Base-by-base conservation (phyloP, 2,113 vertebrate species). In the Pungitius pungitius region DNA sequence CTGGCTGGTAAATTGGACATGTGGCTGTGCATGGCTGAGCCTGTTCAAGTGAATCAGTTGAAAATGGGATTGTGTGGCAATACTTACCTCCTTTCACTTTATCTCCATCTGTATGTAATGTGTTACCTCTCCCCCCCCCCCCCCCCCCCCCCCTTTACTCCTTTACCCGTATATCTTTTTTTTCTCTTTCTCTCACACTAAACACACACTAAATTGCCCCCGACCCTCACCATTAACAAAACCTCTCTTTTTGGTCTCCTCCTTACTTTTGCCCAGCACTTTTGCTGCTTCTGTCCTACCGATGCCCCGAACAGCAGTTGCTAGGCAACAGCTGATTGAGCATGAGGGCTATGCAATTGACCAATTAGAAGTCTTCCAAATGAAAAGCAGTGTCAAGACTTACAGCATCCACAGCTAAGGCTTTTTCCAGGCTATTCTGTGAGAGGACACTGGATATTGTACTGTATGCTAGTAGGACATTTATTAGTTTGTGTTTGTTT, bases 321-420 rank as follows among this genome's bases (percentile, higher is more conserved):
- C 93, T 90, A 92, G 80, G 92, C 90, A 89, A 93, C 93, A 82
- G 71, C 89, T 91, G 92, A 92, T 93, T 92, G 88, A 88, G 87
- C 77, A 85, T 72, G 84, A 91, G 88, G 78, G 80, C 72, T 84
- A 85, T 87, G 86, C 87, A 89, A 91, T 91, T 93, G 92, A 91
- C 83, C 90, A 93, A 93, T 93, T 93, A 93, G 81, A 89, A 89
- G 74, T 75, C 71, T 90, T 90, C 85, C 73, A 90, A 90, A 90
- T 90, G 82, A 89, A 89, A 90, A 89, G 86, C 77, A 73, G 73
- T 87, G 77, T 87, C 81, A 90, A 86, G 85, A 84, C 79, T 91
- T 90, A 60, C 75, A 42, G 61, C 77, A 73, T 78, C 86, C 87
- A 69, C 54, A 51, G 56, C 64, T 64, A 40, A 42, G 39, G 56